These are phyloP conservation scores for Passerina amoena DNA, from an alignment of 2,113 vertebrate species.

Conservation along the genomic window DNA sequence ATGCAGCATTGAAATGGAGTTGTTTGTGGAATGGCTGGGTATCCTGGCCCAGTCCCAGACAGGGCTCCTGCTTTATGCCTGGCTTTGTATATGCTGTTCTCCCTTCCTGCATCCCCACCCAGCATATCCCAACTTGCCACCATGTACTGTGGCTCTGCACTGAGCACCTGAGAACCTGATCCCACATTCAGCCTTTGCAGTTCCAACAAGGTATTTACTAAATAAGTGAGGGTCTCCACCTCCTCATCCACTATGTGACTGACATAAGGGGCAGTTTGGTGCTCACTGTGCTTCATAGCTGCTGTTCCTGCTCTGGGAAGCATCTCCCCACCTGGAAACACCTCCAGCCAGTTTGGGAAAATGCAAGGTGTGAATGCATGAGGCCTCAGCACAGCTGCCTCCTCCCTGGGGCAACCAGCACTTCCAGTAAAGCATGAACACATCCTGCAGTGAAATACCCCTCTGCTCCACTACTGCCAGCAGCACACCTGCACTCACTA, in stretches of 20 bases:
- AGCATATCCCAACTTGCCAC: neutral
- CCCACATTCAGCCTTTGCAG: rapidly evolving
- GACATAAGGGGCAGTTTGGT: neutral
- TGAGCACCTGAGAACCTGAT: rapidly evolving
- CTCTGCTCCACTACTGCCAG: neutral
- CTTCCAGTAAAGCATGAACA: neutral
- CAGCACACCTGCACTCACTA: neutral
- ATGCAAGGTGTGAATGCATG: rapidly evolving
- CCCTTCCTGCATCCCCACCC: neutral
- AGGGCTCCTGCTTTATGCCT: neutral
- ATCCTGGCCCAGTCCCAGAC: neutral
- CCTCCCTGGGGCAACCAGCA: neutral
- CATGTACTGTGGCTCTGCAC: neutral
- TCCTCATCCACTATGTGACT: neutral
- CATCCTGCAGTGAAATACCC: rapidly evolving
- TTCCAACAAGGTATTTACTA: neutral
- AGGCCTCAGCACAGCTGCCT: neutral
- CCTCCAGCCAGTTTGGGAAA: neutral
- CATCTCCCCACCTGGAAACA: neutral
- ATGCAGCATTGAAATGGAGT: neutral
- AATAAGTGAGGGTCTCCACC: neutral
- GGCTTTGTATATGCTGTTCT: neutral
- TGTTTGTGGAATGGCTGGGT: neutral
- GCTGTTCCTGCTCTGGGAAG: neutral
- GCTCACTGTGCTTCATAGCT: neutral